phyloP scores from a whole-genome alignment of 2,113 vertebrate species.

The Ophthalmolycus amberensis region DNA sequence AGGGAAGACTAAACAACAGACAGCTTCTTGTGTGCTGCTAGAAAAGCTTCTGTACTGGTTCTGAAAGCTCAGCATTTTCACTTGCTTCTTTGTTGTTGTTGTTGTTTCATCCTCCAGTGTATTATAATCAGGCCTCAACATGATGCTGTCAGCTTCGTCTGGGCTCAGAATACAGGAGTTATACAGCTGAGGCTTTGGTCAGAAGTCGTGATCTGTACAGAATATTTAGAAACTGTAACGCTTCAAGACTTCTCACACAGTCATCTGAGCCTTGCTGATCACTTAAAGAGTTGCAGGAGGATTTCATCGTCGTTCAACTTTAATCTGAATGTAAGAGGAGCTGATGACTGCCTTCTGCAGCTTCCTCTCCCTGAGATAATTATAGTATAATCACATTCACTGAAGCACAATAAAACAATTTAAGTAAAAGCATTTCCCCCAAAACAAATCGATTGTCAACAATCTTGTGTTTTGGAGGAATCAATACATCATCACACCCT shows the following conservation, averaged over 20 bases:
- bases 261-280: background rate
- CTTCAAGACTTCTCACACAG: background rate
- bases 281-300: background rate
- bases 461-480: background rate
- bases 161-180: background rate
- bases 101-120: background rate
- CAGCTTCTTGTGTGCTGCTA: constrained; percentile 4
- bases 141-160: background rate
- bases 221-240: background rate
- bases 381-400: background rate
- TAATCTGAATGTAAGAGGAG: background rate
- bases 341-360: background rate
- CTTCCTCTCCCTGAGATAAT: background rate
- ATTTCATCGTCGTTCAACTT: background rate
- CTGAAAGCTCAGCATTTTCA: background rate
- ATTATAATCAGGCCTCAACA: background rate
- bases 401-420: background rate
- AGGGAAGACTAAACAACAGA: background rate
- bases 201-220: background rate
- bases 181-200: background rate
- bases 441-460: background rate
- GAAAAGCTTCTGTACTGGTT: background rate
- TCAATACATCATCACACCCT: background rate
- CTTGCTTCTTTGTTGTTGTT: background rate
- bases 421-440: background rate